Evolutionary conservation across 2,888 invertebrate species (phyloP), one percentile per base, ranked within the genome.

Genomic region (Psococerastis gibbosa): DNA sequence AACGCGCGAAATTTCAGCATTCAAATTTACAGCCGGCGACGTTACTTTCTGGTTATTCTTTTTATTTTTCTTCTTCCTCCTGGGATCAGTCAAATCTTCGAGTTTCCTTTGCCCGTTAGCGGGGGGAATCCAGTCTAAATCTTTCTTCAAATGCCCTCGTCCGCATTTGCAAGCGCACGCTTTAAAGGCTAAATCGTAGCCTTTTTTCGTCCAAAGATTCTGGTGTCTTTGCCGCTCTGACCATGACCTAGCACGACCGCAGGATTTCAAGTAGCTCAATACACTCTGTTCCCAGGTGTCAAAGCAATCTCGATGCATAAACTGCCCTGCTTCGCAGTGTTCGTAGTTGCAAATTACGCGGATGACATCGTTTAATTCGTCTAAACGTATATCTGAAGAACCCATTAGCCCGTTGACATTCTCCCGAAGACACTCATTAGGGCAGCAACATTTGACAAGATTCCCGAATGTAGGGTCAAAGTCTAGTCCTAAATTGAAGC

Each of bases 121-220:
- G 31, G 81, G 78, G 44, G 84, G 76, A 56, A 78, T 70, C 84
- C 92, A 94, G 60, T 94, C 88, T 42, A 91, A 67, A 64, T 95
- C 94, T 63, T 94, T 95, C 57, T 89, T 82, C 53, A 95, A 63
- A 57, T 92, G 91, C 4, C 94, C 94, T 22, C 87, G 72, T 2
- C 84, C 84, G 64, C 94, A 94, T 50, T 81, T 80, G 65, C 95
- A 95, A 32, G 82, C 83, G 66, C 94, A 95, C 5, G 88, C 89
- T 56, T 91, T 92, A 64, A 82, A 92, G 5, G 91, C 91, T 60
- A 94, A 64, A 63, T 95, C 94, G 66, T 94, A 94, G 43, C 94
- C 94, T 63, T 92, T 92, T 64, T 94, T 94, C 45, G 92, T 91
- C 95, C 95, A 95, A 46, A 95, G 66, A 63, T 94, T 94, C 66